A percentile compares a stretch with the other conserved stretches of the same genome.
Evolutionary conservation across 2,113 vertebrate genomes (phyloP).

Genomic region (Pachycephala philippinensis): DNA sequence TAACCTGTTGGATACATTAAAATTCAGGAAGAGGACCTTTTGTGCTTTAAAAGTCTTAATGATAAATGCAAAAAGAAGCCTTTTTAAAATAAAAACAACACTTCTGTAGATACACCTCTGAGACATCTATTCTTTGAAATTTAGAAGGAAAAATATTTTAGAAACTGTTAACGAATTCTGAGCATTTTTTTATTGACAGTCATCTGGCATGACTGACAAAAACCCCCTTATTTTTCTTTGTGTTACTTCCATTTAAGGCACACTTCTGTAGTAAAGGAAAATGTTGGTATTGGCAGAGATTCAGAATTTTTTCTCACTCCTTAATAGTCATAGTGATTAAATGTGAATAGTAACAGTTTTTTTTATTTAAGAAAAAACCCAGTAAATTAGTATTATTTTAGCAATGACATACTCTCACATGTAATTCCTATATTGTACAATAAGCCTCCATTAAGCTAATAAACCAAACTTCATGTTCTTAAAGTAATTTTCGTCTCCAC

Average conservation of each 20-base stretch:
- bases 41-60: not conserved
- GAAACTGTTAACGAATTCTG: not conserved
- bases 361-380: not conserved
- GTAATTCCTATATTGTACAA: not conserved
- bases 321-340: not conserved
- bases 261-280: constrained; percentile 16
- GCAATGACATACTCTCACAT: not conserved
- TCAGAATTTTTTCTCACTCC: not conserved
- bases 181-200: not conserved
- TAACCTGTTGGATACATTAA: not conserved
- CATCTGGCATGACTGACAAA: constrained; percentile 11
- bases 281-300: constrained; percentile 9
- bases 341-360: not conserved
- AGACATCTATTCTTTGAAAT: not conserved
- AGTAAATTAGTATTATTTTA: not conserved
- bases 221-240: not conserved
- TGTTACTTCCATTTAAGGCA: constrained; percentile 31
- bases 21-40: not conserved
- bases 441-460: not conserved
- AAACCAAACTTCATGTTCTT: not conserved
- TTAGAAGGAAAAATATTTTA: not conserved
- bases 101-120: not conserved
- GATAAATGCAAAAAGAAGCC: not conserved
- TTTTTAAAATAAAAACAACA: not conserved
- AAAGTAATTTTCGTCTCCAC: not conserved